Evolutionary conservation across 2,888 invertebrate species (phyloP), one percentile per base, ranked within the genome.

Genomic region (Drosophila phalerata): DNA sequence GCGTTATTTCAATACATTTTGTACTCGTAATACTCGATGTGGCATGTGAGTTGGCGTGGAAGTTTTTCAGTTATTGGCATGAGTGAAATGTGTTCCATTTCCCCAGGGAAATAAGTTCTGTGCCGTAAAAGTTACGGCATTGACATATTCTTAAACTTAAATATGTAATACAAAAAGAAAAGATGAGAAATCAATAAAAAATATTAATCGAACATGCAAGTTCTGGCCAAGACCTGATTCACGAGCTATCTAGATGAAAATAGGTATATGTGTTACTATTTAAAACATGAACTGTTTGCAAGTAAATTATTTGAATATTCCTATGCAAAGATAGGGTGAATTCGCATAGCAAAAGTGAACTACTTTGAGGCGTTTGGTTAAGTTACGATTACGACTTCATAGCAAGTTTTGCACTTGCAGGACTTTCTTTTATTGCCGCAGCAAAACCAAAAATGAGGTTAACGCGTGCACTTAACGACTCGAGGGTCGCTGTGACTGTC

Each of bases 381-480:
- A 63, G 48, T 61, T 70, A 71, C 70, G 67, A 63, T 78, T 57
- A 51, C 67, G 67, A 70, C 62, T 67, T 61, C 38, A 40, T 55
- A 52, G 66, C 62, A 70, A 77, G 48, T 56, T 74, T 66, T 60
- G 69, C 66, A 79, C 53, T 74, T 55, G 55, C 67, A 57, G 60
- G 63, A 67, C 71, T 68, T 72, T 72, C 71, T 71, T 79, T 79
- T 77, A 71, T 68, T 79, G 76, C 72, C 64, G 64, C 76, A 75
- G 74, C 71, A 66, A 71, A 76, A 63, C 58, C 67, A 57, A 69
- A 85, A 84, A 84, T 69, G 88, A 83, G 84, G 84, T 88, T 84
- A 84, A 85, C 84, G 88, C 84, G 88, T 88, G 86, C 88, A 77
- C 84, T 88, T 88, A 84, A 84, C 86, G 86, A 83, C 83, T 73